Conservation (phyloP, 2,113 vertebrate genomes). For the Eptesicus fuscus region DNA sequence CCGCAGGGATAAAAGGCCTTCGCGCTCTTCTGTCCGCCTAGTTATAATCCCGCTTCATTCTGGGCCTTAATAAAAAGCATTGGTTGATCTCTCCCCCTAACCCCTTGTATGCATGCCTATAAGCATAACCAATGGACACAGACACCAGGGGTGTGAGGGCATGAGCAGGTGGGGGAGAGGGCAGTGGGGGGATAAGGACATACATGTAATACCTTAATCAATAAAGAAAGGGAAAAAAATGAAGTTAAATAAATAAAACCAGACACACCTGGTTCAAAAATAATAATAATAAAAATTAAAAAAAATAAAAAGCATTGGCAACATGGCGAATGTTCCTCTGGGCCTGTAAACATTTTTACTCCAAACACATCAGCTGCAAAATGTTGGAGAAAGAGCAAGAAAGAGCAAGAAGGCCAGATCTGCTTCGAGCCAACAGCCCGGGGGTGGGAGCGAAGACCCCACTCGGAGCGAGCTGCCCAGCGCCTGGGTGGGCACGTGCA, state of each 20-base stretch:
- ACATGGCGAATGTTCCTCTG: constrained; percentile 45
- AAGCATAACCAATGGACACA: too few relatives aligned
- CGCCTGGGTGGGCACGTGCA: constrained; percentile 42
- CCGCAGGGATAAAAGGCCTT: not conserved
- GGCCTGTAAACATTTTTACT: constrained; percentile 64
- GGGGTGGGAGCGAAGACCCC: not conserved
- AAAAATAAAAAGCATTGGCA: constrained; percentile 65
- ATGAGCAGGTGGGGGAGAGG: too few relatives aligned
- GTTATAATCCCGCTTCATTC: constrained; percentile 19
- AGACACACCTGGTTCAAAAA: too few relatives aligned
- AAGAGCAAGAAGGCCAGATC: constrained; percentile 25
- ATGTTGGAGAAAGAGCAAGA: not conserved
- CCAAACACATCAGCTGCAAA: constrained; percentile 59
- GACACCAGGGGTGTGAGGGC: too few relatives aligned
- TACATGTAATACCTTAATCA: too few relatives aligned
- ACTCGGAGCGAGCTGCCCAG: not conserved
- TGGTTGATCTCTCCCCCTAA: not conserved
- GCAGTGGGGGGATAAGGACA: too few relatives aligned
- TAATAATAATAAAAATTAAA: not conserved
- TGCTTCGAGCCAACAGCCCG: not conserved
- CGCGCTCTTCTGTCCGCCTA: not conserved
- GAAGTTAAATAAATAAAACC: too few relatives aligned
- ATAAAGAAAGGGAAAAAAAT: too few relatives aligned
- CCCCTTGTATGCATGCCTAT: too few relatives aligned
- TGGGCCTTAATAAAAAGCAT: constrained; percentile 57